Percentiles rank a stretch among this genome's conserved stretches.
phyloP scores from a whole-genome alignment of 2,797 vertebrate genomes.

The Ctenosaura bakeri region DNA sequence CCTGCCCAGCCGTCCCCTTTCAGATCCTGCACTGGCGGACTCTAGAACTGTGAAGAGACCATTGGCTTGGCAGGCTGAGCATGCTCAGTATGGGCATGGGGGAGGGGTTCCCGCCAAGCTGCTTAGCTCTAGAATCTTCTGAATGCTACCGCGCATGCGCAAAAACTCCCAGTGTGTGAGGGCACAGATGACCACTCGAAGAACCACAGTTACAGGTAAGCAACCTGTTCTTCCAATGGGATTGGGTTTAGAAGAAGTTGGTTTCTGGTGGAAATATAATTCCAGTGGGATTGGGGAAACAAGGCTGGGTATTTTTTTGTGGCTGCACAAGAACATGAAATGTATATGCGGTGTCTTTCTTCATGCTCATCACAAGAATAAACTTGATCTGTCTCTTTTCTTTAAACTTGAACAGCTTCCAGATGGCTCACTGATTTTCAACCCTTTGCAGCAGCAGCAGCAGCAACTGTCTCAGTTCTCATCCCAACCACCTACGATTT shows the following conservation, averaged over 20 bases:
- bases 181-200: too few relatives aligned
- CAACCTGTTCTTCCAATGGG: too few relatives aligned
- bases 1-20: too few relatives aligned
- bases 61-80: too few relatives aligned
- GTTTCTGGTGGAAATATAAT: background rate
- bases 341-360: background rate
- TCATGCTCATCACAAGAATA: background rate
- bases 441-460: constrained; percentile 86
- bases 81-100: too few relatives aligned
- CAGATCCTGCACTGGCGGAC: too few relatives aligned
- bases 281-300: background rate
- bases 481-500: constrained; percentile 85
- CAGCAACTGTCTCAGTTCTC: constrained; percentile 87
- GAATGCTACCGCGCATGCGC: too few relatives aligned
- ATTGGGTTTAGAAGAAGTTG: background rate
- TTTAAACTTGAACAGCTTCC: constrained; percentile 85
- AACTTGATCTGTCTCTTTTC: constrained; percentile 43
- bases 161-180: too few relatives aligned
- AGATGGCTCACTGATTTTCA: constrained; percentile 90
- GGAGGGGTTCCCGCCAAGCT: too few relatives aligned
- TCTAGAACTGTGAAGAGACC: too few relatives aligned
- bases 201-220: too few relatives aligned
- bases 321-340: background rate
- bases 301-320: background rate
- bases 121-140: too few relatives aligned